These are phyloP conservation scores for Aleiodes leptofemur DNA, from an alignment of 2,888 invertebrate genomes.

Conservation along the genomic window DNA sequence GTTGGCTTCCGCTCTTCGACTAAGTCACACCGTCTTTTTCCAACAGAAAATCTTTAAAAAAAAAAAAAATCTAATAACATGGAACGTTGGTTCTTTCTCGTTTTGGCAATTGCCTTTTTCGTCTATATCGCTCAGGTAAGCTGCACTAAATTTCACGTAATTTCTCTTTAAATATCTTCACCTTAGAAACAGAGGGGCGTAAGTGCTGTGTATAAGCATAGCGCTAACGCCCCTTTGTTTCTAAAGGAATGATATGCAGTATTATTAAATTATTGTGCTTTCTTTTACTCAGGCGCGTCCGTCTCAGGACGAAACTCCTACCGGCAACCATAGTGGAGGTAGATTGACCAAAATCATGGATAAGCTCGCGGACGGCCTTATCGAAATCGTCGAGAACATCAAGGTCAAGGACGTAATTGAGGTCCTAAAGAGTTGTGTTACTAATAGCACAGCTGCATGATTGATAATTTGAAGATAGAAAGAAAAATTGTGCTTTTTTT, in stretches of 20 bases:
- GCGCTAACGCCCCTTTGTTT: too few species aligned
- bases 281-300: conserved; percentile 36
- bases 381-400: conserved; percentile 57
- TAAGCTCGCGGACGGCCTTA: conserved; percentile 50
- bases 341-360: conserved; percentile 51
- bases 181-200: not conserved
- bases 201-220: too few species aligned
- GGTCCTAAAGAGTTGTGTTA: too few species aligned
- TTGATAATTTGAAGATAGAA: not conserved
- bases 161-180: not conserved
- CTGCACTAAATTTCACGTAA: not conserved
- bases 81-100: conserved; percentile 58
- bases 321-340: conserved; percentile 40
- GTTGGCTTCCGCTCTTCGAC: conserved; percentile 6
- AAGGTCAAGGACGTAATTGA: conserved; percentile 56
- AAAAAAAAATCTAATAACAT: conserved; percentile 52
- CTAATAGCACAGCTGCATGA: conserved; percentile 42
- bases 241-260: not conserved
- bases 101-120: conserved; percentile 55
- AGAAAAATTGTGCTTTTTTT: not conserved
- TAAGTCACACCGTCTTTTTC: not conserved
- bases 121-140: conserved; percentile 61
- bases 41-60: not conserved
- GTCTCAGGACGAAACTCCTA: conserved; percentile 17
- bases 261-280: not conserved